Percentiles rank a stretch among this genome's conserved stretches.
These are phyloP conservation scores for Doris montereyensis DNA, from an alignment of 2,888 invertebrate genomes.

Conservation along the genomic window DNA sequence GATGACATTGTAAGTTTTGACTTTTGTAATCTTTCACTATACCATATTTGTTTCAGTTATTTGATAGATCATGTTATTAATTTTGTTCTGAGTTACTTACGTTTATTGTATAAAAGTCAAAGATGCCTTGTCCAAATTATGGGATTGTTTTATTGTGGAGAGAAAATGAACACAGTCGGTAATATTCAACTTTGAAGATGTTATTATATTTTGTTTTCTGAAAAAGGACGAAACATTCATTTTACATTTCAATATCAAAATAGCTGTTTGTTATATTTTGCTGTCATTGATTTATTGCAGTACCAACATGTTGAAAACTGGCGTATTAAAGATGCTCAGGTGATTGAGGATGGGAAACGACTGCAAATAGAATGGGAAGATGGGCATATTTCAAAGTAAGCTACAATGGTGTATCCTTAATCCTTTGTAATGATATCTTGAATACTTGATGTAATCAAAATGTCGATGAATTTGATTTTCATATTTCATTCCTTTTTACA, in stretches of 20 bases:
- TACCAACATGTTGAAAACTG: conserved; percentile 31
- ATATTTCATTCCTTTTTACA: not conserved
- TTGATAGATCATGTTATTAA: too few relatives aligned
- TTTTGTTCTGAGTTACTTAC: too few relatives aligned
- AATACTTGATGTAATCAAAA: too few relatives aligned
- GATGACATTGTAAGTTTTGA: conserved; percentile 25
- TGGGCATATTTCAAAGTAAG: conserved; percentile 33
- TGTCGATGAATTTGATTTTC: not conserved
- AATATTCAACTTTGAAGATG: too few relatives aligned
- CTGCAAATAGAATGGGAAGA: conserved; percentile 37
- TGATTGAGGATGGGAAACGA: conserved; percentile 33
- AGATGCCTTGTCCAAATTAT: not conserved
- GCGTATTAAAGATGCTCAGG: conserved; percentile 1
- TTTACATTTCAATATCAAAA: too few relatives aligned
- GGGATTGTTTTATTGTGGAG: not conserved
- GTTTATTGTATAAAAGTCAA: too few relatives aligned
- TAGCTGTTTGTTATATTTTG: too few relatives aligned
- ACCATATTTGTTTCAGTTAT: not conserved
- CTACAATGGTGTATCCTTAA: not conserved
- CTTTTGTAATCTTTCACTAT: not conserved
- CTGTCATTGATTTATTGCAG: not conserved
- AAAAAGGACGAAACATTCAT: too few relatives aligned
- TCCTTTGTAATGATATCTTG: not conserved
- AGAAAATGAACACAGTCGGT: not conserved
- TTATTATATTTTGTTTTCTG: not conserved